Base-by-base conservation (phyloP, 2,797 vertebrate species). In the Antrozous pallidus region DNA sequence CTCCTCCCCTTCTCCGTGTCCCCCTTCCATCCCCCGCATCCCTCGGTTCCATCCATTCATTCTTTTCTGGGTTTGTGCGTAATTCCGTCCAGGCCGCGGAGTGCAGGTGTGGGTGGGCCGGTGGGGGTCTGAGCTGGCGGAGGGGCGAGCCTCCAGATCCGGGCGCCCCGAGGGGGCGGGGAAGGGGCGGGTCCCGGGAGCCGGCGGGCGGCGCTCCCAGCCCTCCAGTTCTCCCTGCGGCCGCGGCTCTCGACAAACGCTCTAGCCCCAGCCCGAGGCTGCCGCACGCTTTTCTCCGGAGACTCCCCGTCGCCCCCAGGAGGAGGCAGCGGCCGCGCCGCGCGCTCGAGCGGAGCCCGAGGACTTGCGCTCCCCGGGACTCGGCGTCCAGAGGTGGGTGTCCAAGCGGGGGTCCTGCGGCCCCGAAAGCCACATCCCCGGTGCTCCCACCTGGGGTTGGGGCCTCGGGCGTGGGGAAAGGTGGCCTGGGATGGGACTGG, bases 371-470 rank as follows among this genome's bases (percentile, higher is more conserved):
- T n/a, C 31, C 16, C 20, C 24, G 17, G 88, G 45, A 67, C 28
- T 71, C 36, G 36, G 38, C 38, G 42, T 85, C 49, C 70, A 75
- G 79, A 96, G 96, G 96, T 96, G 80, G 77, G 97, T 95, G 80
- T 77, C 69, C 40, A 38, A 40, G 24, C 38, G 31, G 84, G 36
- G 45, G 63, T 40, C 1, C 58, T 12, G 61, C 24, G 31, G 45
- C n/a, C 85, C 40, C 6, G 31, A 51, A 63, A 33, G 18, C 26
- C 7, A 8, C 17, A 20, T 40, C 42, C 45, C 31, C 1, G 36
- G 67, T 45, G 18, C 42, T 7, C 61, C 63, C 49, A 31, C 31
- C 47, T 28, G 63, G 47, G 24, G 42, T 28, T 31, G 80, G 54
- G 26, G 67, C n/a, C 38, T 33, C 58, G 5, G 13, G 88, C 26